Evolutionary conservation across 2,797 vertebrate species (phyloP).

Genomic region (Peromyscus eremicus): DNA sequence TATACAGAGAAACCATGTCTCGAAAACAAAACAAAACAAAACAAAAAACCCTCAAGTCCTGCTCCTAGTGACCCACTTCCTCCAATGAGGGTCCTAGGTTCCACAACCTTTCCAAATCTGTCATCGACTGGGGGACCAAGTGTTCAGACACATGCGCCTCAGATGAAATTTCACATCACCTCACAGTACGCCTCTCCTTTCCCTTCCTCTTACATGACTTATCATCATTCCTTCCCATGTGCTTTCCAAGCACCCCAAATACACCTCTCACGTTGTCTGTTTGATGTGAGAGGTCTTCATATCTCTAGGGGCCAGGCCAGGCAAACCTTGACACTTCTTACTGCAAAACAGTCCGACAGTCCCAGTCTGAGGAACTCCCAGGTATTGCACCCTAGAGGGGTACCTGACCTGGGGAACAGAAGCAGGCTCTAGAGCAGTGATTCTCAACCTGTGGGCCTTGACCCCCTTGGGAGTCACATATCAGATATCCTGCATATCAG

Average conservation of each 20-base stretch:
- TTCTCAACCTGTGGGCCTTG: neutral
- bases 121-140: neutral
- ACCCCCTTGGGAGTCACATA: too few relatives aligned
- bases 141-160: neutral
- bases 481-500: neutral
- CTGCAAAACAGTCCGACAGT: neutral
- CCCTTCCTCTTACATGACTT: neutral
- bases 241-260: neutral
- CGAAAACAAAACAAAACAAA: neutral
- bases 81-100: neutral
- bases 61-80: neutral
- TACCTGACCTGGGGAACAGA: neutral
- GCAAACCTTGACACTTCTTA: neutral
- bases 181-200: neutral
- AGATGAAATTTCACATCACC: neutral
- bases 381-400: rapidly evolving
- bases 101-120: neutral
- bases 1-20: neutral
- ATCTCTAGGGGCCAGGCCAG: neutral
- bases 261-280: neutral
- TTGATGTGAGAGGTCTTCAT: neutral
- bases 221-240: neutral
- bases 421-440: too few relatives aligned
- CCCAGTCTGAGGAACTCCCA: neutral
- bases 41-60: neutral